phyloP scores from a whole-genome alignment of 2,797 vertebrate species.

The Odontamblyopus rebecca region DNA sequence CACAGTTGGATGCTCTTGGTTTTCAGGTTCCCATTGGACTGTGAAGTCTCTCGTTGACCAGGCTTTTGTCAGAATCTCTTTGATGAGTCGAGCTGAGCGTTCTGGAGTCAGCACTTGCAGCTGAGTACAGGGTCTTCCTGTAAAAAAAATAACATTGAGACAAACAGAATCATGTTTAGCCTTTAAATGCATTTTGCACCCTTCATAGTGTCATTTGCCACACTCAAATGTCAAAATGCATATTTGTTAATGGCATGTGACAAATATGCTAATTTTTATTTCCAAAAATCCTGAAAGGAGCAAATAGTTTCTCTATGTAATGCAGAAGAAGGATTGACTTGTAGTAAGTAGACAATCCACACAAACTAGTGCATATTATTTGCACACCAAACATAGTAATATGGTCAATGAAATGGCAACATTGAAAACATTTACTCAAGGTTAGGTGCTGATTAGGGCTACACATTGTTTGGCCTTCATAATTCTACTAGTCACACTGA shows the following conservation, averaged over 20 bases:
- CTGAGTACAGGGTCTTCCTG: conserved; percentile 95
- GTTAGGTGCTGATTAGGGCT: conserved; percentile 3
- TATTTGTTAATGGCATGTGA: conserved; percentile 1
- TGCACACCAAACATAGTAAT: conserved; percentile 16
- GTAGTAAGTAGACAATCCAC: background rate
- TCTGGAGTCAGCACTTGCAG: conserved; percentile 92
- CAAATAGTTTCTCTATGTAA: background rate
- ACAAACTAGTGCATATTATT: conserved; percentile 25
- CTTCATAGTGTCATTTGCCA: background rate
- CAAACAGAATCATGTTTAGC: background rate
- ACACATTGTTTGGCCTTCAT: background rate
- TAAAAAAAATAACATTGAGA: conserved; percentile 53
- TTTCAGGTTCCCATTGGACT: conserved; percentile 89
- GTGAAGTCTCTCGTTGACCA: conserved; percentile 90
- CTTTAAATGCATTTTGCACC: background rate
- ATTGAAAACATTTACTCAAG: background rate
- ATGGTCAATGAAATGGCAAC: conserved; percentile 21
- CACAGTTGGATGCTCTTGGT: conserved; percentile 85
- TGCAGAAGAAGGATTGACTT: background rate
- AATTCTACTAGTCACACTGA: background rate
- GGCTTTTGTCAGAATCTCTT: conserved; percentile 86
- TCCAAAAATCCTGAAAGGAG: background rate
- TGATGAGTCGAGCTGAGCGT: conserved; percentile 92
- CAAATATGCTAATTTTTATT: background rate
- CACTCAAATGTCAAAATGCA: background rate